phyloP scores from a whole-genome alignment of 2,888 invertebrate species.

The Cordilura impudica region DNA sequence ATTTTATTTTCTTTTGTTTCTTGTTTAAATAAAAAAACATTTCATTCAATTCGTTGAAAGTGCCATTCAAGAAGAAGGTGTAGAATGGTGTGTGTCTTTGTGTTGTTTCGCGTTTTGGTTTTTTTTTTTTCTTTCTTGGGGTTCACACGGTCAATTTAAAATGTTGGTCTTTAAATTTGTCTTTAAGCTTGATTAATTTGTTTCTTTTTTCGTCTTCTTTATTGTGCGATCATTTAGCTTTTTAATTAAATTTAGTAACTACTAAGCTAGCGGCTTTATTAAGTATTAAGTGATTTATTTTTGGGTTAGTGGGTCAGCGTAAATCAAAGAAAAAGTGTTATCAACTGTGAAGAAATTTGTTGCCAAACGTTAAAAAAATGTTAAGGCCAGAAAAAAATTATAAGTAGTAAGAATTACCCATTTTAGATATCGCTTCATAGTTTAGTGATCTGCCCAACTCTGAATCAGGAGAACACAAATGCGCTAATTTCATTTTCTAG shows the following conservation, averaged over 20 bases:
- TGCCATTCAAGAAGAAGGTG: not conserved
- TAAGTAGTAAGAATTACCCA: no score
- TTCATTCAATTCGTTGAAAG: not conserved
- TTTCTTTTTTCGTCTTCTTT: slow-evolving; percentile 23
- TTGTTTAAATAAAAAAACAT: not conserved
- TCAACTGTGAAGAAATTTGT: not conserved
- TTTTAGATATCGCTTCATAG: no score
- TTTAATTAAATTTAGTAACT: slow-evolving; percentile 29
- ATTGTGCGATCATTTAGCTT: slow-evolving; percentile 11
- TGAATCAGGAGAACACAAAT: no score
- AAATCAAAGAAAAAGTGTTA: not conserved
- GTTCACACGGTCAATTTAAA: slow-evolving; percentile 40
- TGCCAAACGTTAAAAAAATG: no score
- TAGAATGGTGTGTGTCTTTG: not conserved
- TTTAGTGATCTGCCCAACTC: no score
- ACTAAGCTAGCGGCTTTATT: not conserved
- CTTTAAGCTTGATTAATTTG: slow-evolving; percentile 37
- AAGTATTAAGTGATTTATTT: not conserved
- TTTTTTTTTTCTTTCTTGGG: not conserved
- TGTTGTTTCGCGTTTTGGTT: not conserved
- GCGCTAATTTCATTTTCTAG: no score
- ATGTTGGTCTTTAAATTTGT: slow-evolving; percentile 7
- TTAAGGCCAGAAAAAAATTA: no score
- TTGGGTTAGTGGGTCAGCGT: not conserved
- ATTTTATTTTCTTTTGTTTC: not conserved